A percentile compares a stretch with the other conserved stretches of the same genome.
These are phyloP conservation scores for Pangasius mekongensis DNA, from an alignment of 2,797 vertebrate genomes.

Conservation along the genomic window DNA sequence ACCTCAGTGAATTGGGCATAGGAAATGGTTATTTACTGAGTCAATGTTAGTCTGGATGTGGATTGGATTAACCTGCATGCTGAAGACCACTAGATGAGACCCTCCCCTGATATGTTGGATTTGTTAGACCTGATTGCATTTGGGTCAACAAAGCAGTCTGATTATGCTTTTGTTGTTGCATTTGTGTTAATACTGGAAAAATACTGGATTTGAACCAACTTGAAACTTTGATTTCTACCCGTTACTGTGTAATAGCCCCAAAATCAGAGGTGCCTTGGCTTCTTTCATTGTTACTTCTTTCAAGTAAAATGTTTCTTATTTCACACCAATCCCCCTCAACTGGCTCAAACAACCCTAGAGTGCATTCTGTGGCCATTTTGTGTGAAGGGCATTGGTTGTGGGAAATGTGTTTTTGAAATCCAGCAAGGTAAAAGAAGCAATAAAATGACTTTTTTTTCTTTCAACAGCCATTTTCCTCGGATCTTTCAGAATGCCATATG, in stretches of 20 bases:
- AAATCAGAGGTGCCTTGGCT: neutral
- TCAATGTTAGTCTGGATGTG: too few species aligned
- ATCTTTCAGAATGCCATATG: slow-evolving; percentile 96
- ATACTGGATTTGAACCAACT: neutral
- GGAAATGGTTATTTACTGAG: too few species aligned
- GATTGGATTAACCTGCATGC: too few species aligned
- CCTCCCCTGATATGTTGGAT: too few species aligned
- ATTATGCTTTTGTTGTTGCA: neutral
- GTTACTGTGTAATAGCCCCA: neutral
- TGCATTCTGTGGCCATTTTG: neutral
- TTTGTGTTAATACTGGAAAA: too few species aligned
- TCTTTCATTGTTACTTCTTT: neutral
- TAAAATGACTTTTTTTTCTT: slow-evolving; percentile 59
- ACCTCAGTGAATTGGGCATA: too few species aligned
- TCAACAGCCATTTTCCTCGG: slow-evolving; percentile 96
- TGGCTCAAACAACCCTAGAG: neutral
- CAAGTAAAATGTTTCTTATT: neutral
- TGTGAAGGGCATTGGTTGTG: slow-evolving; percentile 60
- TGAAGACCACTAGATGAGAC: too few species aligned
- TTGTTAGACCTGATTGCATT: too few species aligned
- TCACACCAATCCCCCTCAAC: neutral
- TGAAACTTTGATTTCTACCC: neutral
- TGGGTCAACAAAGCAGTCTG: neutral
- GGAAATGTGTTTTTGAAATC: slow-evolving; percentile 64
- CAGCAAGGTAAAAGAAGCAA: neutral